Conservation (phyloP, 1,140 invertebrate species). For the Maniola jurtina region DNA sequence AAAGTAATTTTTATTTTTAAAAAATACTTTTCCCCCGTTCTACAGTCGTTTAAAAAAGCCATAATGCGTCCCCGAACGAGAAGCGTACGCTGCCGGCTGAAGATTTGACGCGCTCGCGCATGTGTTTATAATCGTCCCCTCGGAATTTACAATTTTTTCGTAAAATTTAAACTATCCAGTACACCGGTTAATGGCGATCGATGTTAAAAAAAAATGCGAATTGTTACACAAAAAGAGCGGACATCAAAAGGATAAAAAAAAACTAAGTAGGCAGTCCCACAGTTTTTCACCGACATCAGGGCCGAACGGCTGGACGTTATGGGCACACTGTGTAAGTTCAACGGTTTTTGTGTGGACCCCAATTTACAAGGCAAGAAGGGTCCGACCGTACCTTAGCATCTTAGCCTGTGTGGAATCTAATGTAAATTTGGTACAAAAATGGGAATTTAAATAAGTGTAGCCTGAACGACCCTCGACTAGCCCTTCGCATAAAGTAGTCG, state of each 20-base stretch:
- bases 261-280: slow-evolving; percentile 47
- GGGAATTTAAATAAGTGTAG: slow-evolving; percentile 74
- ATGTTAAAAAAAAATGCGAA: slow-evolving; percentile 52
- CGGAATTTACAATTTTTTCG: slow-evolving; percentile 69
- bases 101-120: slow-evolving; percentile 76
- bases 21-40: slow-evolving; percentile 68
- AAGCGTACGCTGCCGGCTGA: slow-evolving; percentile 73
- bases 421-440: slow-evolving; percentile 76
- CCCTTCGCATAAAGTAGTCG: slow-evolving; percentile 61
- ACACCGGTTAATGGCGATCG: slow-evolving; percentile 59
- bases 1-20: slow-evolving; percentile 75
- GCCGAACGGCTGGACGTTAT: slow-evolving; percentile 70
- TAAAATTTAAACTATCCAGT: slow-evolving; percentile 62
- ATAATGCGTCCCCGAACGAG: slow-evolving; percentile 61
- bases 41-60: slow-evolving; percentile 72
- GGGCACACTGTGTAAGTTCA: slow-evolving; percentile 59
- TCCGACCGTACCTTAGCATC: slow-evolving; percentile 64
- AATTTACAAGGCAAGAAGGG: slow-evolving; percentile 74
- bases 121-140: slow-evolving; percentile 75
- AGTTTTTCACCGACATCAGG: slow-evolving; percentile 59
- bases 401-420: slow-evolving; percentile 63
- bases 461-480: slow-evolving; percentile 39
- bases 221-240: slow-evolving; percentile 34
- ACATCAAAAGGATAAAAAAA: slow-evolving; percentile 62
- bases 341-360: slow-evolving; percentile 77